phyloP scores from a whole-genome alignment of 2,113 vertebrate genomes.

The Nestor notabilis region DNA sequence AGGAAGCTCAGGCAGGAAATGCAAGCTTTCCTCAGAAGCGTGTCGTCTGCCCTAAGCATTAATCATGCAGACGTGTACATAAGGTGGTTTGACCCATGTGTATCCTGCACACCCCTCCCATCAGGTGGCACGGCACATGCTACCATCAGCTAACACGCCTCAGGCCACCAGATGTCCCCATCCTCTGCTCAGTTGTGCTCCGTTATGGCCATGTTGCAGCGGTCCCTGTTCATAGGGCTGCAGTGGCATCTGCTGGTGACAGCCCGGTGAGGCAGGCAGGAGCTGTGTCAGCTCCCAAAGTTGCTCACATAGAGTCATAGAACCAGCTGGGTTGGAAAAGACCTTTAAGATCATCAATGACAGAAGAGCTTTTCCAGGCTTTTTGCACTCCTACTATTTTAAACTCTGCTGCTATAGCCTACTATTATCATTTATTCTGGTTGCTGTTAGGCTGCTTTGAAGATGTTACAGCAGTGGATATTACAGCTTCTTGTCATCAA shows the following conservation, averaged over 20 bases:
- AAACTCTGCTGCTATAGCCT: neutral
- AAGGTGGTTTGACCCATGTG: neutral
- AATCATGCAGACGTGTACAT: accelerated
- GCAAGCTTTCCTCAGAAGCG: neutral
- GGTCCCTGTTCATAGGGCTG: neutral
- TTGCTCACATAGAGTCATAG: neutral
- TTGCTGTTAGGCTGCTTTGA: neutral
- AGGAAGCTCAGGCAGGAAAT: neutral
- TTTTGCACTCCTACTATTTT: neutral
- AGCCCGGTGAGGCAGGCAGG: neutral
- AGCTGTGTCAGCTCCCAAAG: neutral
- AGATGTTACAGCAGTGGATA: neutral
- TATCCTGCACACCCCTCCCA: too few species aligned
- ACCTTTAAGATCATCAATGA: neutral
- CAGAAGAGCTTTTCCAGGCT: neutral
- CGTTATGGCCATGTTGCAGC: accelerated
- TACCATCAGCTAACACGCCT: neutral
- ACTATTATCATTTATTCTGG: neutral
- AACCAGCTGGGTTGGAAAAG: neutral
- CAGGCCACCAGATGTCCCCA: neutral
- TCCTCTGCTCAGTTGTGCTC: accelerated
- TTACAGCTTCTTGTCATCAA: neutral
- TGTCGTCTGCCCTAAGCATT: neutral
- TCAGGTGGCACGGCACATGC: neutral
- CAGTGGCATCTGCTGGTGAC: constrained; percentile 65